phyloP scores from a whole-genome alignment of 2,113 vertebrate genomes.

The Empidonax alnorum region DNA sequence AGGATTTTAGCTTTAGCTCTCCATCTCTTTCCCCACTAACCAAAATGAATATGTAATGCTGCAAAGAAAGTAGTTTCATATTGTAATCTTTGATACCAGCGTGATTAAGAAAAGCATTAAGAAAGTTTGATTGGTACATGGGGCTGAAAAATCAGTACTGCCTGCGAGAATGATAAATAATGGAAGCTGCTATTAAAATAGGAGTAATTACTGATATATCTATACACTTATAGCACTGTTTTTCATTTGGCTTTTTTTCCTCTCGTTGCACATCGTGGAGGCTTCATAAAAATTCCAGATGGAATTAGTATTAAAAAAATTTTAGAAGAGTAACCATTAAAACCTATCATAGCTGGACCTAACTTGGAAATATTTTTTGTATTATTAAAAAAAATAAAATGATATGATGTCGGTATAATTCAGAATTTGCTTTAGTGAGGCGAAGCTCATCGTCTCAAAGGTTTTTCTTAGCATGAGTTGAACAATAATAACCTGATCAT shows the following conservation, averaged over 20 bases:
- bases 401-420: background rate
- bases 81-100: conserved; percentile 7
- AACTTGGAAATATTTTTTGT: background rate
- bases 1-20: conserved; percentile 35
- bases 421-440: background rate
- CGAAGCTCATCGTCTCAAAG: background rate
- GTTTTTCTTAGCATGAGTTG: background rate
- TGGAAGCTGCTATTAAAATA: background rate
- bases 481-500: background rate
- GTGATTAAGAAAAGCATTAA: conserved; percentile 24
- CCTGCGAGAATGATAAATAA: background rate
- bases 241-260: background rate
- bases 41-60: background rate
- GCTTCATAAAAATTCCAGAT: background rate
- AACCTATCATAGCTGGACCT: background rate
- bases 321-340: background rate
- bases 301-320: background rate
- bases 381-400: background rate
- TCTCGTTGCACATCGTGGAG: background rate
- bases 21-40: background rate
- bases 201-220: background rate
- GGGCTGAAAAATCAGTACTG: background rate
- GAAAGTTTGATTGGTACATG: background rate
- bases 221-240: background rate
- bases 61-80: background rate